A percentile compares a stretch with the other conserved stretches of the same genome.
These are phyloP conservation scores for Drosophila equinoxialis DNA, from an alignment of 1,140 invertebrate species.

Conservation along the genomic window DNA sequence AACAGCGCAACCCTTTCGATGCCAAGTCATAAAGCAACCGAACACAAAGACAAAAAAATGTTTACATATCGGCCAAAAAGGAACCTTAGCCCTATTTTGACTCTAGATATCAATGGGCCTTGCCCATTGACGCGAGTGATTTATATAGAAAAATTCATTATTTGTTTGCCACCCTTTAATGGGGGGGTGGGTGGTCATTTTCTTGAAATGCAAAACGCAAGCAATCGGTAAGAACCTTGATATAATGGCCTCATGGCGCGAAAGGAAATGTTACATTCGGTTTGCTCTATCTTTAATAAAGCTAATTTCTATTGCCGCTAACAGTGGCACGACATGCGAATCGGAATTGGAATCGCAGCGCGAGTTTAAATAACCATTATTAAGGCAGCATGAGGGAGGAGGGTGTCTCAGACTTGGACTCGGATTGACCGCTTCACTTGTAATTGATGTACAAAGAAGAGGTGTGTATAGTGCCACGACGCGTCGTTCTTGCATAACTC, in stretches of 20 bases:
- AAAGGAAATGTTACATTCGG: slow-evolving; percentile 61
- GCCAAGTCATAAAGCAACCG: slow-evolving; percentile 24
- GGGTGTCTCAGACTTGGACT: not conserved
- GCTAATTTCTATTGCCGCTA: slow-evolving; percentile 78
- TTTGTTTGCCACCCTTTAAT: slow-evolving; percentile 43
- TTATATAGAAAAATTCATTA: slow-evolving; percentile 80
- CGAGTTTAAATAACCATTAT: slow-evolving; percentile 14
- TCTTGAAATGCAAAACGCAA: slow-evolving; percentile 65
- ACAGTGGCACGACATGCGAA: slow-evolving; percentile 72
- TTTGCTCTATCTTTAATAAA: slow-evolving; percentile 77
- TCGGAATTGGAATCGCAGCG: slow-evolving; percentile 16
- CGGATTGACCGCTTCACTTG: slow-evolving; percentile 52
- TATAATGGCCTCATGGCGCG: slow-evolving; percentile 64
- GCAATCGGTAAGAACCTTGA: slow-evolving; percentile 2
- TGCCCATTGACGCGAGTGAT: slow-evolving; percentile 77
- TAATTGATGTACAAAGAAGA: slow-evolving; percentile 57
- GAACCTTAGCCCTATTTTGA: slow-evolving; percentile 19
- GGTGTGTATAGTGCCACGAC: not conserved
- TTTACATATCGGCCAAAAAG: slow-evolving; percentile 41
- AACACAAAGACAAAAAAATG: slow-evolving; percentile 56
- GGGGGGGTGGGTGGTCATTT: slow-evolving; percentile 40
- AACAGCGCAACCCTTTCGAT: slow-evolving; percentile 59
- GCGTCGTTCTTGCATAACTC: slow-evolving; percentile 47
- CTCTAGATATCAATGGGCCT: slow-evolving; percentile 61
- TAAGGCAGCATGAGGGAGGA: too few relatives aligned